phyloP scores from a whole-genome alignment of 2,797 vertebrate genomes.

The Diplodus puntazzo region DNA sequence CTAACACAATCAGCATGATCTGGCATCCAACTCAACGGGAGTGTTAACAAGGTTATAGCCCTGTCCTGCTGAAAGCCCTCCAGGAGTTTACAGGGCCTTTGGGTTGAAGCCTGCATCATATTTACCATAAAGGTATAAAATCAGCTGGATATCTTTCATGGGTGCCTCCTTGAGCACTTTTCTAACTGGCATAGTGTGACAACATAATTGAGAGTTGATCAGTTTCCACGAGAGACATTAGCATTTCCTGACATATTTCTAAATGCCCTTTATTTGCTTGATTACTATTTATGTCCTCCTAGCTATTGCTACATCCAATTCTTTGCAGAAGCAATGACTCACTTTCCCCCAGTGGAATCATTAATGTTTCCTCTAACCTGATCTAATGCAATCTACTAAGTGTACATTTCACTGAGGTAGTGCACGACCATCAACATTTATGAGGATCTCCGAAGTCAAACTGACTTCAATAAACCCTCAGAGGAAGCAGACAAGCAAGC shows the following conservation, averaged over 20 bases:
- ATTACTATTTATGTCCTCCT: conserved; percentile 35
- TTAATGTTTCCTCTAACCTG: conserved; percentile 71
- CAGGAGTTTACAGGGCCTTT: background rate
- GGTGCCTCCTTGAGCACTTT: background rate
- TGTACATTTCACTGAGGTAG: conserved; percentile 54
- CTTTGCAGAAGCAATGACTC: conserved; percentile 54
- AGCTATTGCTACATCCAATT: conserved; percentile 27
- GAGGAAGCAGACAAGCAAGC: conserved; percentile 5
- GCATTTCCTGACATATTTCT: conserved; percentile 41
- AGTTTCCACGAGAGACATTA: conserved; percentile 14
- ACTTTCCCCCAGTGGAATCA: conserved; percentile 55
- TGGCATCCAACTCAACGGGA: background rate
- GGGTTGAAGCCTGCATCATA: background rate
- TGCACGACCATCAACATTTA: conserved; percentile 50
- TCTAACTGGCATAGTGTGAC: conserved; percentile 1
- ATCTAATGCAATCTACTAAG: conserved; percentile 66
- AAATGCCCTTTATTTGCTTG: conserved; percentile 34
- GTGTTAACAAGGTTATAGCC: background rate
- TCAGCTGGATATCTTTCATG: background rate
- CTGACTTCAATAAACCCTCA: conserved; percentile 24
- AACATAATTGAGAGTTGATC: conserved; percentile 23
- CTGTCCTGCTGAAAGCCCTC: conserved; percentile 3
- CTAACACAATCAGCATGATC: background rate
- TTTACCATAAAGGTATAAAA: background rate
- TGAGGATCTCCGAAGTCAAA: conserved; percentile 41